Evolutionary conservation across 35 echinoderm and acorn worm species (phyloP).

Genomic region (Ptychodera flava): DNA sequence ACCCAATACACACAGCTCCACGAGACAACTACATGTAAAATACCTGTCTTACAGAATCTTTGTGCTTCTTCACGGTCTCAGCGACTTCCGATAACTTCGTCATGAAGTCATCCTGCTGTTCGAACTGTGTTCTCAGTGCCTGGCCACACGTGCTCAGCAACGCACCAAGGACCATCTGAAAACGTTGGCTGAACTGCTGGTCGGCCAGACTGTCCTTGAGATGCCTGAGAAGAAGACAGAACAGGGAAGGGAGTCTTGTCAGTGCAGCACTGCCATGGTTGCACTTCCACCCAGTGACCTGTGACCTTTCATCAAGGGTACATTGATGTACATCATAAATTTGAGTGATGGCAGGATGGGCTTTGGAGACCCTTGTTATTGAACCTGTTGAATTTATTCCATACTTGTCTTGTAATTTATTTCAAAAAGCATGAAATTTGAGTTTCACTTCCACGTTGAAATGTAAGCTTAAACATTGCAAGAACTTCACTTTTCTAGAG

Average conservation of each 20-base stretch:
- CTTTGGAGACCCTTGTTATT: too few relatives aligned
- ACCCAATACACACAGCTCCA: neutral
- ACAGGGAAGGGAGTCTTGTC: neutral
- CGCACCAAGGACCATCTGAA: slow-evolving; percentile 80
- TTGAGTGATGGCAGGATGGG: too few relatives aligned
- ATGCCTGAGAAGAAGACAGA: slow-evolving; percentile 46
- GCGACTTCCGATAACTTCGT: slow-evolving; percentile 59
- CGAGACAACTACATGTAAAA: neutral
- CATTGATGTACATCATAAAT: too few relatives aligned
- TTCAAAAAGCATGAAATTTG: too few relatives aligned
- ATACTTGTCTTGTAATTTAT: too few relatives aligned
- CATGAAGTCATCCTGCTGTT: slow-evolving; percentile 68
- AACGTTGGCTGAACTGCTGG: slow-evolving; percentile 75
- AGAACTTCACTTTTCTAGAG: too few relatives aligned
- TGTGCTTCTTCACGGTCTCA: slow-evolving; percentile 73
- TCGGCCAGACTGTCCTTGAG: slow-evolving; percentile 77
- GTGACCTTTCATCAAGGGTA: too few relatives aligned
- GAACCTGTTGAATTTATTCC: too few relatives aligned
- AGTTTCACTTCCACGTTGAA: too few relatives aligned
- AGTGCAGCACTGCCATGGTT: too few relatives aligned
- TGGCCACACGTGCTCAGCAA: slow-evolving; percentile 64
- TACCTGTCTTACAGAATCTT: slow-evolving; percentile 79
- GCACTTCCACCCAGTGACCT: too few relatives aligned
- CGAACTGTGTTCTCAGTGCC: slow-evolving; percentile 61
- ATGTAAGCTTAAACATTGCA: too few relatives aligned